These are phyloP conservation scores for Hydra vulgaris DNA, from an alignment of 30 jellyfish, hydroid and myxozoan species.

Conservation along the genomic window DNA sequence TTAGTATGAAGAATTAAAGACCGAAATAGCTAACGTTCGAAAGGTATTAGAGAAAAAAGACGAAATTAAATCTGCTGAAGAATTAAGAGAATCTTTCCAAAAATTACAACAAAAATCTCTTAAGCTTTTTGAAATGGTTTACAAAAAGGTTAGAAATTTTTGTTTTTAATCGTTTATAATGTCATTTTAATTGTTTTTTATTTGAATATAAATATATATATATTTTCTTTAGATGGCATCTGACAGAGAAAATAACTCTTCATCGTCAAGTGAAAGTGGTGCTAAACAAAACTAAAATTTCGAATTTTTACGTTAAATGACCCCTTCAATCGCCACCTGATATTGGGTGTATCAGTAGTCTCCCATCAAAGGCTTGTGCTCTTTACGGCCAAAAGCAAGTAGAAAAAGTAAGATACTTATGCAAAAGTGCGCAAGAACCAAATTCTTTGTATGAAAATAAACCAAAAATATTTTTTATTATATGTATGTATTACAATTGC, in stretches of 20 bases:
- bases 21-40: constrained; percentile 53
- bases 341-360: too few species aligned
- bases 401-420: too few species aligned
- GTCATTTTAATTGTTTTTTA: not conserved
- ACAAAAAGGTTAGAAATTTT: constrained; percentile 57
- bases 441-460: too few species aligned
- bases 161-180: too few species aligned
- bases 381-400: too few species aligned
- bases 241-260: constrained; percentile 52
- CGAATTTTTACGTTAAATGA: too few species aligned
- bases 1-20: constrained; percentile 61
- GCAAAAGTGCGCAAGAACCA: too few species aligned
- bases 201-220: not conserved
- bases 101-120: constrained; percentile 77
- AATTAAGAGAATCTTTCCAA: constrained; percentile 78
- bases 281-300: not conserved
- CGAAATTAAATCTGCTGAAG: constrained; percentile 49
- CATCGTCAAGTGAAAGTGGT: not conserved
- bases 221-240: constrained; percentile 64
- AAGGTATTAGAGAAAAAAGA: constrained; percentile 60
- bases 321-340: too few species aligned
- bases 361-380: too few species aligned
- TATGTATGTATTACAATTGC: too few species aligned
- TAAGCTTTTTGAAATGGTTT: constrained; percentile 77
- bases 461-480: too few species aligned